phyloP scores from a whole-genome alignment of 92 coral and sea anemone genomes.

The Palythoa heliodiscus region DNA sequence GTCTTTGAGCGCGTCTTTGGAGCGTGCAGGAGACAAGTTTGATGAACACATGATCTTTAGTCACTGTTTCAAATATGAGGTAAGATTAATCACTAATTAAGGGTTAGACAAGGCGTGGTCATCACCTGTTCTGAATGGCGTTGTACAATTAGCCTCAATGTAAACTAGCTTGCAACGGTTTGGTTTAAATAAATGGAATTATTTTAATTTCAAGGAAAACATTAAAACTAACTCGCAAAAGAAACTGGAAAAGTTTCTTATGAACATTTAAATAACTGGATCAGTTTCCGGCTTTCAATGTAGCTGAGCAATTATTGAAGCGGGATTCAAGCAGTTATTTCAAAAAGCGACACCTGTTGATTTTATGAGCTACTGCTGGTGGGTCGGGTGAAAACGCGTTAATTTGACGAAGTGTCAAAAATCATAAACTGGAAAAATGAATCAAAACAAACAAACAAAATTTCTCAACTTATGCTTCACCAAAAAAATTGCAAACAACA shows the following conservation, averaged over 20 bases:
- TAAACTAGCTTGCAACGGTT: neutral
- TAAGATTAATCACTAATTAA: constrained; percentile 38
- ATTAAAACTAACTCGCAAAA: neutral
- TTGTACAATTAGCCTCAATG: neutral
- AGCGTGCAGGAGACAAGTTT: constrained; percentile 9
- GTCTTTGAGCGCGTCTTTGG: neutral
- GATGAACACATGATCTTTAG: neutral
- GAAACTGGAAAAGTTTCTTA: neutral
- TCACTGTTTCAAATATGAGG: constrained; percentile 39
- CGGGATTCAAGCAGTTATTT: constrained; percentile 22
- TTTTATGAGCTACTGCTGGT: neutral
- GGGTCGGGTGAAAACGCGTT: neutral
- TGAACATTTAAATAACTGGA: too few species aligned
- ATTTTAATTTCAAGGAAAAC: neutral
- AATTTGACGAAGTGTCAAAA: neutral
- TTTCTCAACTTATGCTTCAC: neutral
- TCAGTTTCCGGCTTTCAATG: neutral
- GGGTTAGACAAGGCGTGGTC: constrained; percentile 2
- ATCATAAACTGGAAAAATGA: neutral
- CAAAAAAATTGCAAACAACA: too few species aligned
- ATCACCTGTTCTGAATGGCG: constrained; percentile 9
- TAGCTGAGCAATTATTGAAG: neutral
- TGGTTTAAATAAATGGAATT: neutral
- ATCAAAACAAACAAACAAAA: neutral
- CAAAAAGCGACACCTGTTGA: constrained; percentile 27